phyloP scores from a whole-genome alignment of 2,797 vertebrate species.

The Neostethus bicornis region DNA sequence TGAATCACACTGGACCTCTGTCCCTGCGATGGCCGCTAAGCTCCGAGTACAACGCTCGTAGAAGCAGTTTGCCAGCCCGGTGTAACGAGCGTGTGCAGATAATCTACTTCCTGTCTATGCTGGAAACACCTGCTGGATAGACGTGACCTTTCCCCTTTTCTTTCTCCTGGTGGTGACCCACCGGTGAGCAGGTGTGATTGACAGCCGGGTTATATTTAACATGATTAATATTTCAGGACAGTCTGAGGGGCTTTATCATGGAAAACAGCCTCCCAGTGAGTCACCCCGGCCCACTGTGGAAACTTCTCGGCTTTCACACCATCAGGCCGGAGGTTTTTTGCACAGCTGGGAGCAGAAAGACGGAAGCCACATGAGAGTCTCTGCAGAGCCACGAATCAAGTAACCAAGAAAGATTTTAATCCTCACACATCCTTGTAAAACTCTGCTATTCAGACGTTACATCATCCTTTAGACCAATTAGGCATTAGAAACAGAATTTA shows the following conservation, averaged over 20 bases:
- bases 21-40: no score
- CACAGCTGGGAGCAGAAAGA: slow-evolving; percentile 43
- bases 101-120: slow-evolving; percentile 12
- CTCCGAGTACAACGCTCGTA: no score
- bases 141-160: slow-evolving; percentile 30
- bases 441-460: slow-evolving; percentile 63
- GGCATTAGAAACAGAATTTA: no score
- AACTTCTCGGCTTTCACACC: slow-evolving; percentile 52
- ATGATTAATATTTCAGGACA: slow-evolving; percentile 74
- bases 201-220: slow-evolving; percentile 72
- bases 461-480: slow-evolving; percentile 53
- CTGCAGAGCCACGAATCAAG: slow-evolving; percentile 51
- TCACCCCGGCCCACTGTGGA: slow-evolving; percentile 46
- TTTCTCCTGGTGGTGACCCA: slow-evolving; percentile 30
- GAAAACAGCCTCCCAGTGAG: slow-evolving; percentile 66
- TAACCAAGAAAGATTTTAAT: slow-evolving; percentile 68
- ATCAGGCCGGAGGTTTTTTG: slow-evolving; percentile 37
- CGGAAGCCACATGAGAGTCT: slow-evolving; percentile 51
- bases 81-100: slow-evolving; percentile 6
- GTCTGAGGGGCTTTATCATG: slow-evolving; percentile 57
- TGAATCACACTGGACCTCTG: slow-evolving; percentile 68
- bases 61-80: slow-evolving; percentile 24
- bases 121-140: slow-evolving; percentile 24
- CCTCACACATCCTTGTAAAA: slow-evolving; percentile 52
- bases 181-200: slow-evolving; percentile 62